phyloP scores from a whole-genome alignment of 2,797 vertebrate genomes.

The Aplochiton taeniatus region DNA sequence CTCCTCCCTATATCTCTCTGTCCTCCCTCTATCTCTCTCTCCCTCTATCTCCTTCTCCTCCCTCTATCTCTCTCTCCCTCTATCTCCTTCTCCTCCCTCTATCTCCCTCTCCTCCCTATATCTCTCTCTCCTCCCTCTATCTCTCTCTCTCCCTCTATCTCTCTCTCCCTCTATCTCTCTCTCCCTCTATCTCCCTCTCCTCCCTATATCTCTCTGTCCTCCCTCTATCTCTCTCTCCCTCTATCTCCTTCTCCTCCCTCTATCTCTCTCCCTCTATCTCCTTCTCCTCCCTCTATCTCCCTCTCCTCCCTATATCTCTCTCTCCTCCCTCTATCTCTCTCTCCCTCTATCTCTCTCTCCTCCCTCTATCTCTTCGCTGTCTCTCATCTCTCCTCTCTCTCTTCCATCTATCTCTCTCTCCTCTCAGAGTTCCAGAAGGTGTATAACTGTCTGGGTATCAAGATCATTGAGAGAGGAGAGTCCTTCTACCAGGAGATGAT shows the following conservation, averaged over 20 bases:
- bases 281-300: neutral
- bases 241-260: neutral
- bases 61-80: neutral
- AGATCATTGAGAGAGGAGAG: slow-evolving; percentile 87
- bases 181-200: neutral
- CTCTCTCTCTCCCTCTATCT: no score
- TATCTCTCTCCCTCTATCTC: neutral
- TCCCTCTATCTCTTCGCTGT: neutral
- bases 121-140: no score
- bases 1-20: neutral
- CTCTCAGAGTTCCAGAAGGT: slow-evolving; percentile 91
- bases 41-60: neutral
- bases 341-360: neutral
- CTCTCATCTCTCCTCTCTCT: neutral
- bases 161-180: no score
- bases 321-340: neutral
- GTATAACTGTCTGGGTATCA: slow-evolving; percentile 86
- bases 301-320: neutral
- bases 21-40: neutral
- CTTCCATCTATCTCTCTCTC: neutral
- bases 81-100: neutral
- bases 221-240: no score
- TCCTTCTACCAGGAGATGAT: slow-evolving; percentile 93
- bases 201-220: neutral
- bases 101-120: slow-evolving; percentile 9